A percentile compares a stretch with the other conserved stretches of the same genome.
These are phyloP conservation scores for Corvus moneduloides DNA, from an alignment of 2,113 vertebrate species.

Conservation along the genomic window DNA sequence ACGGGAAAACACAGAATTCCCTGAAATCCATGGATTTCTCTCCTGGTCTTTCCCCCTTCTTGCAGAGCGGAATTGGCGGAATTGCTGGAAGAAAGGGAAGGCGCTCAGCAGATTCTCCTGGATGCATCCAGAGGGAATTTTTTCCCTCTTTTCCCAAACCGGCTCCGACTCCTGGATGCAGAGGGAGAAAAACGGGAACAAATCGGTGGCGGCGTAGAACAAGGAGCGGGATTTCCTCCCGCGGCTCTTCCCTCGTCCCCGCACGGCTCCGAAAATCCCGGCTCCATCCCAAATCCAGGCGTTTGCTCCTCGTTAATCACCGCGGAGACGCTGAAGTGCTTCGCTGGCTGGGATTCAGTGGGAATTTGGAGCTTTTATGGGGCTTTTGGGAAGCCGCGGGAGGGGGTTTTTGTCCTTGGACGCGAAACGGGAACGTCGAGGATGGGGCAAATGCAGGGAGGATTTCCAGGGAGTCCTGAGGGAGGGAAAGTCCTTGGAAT, in stretches of 20 bases:
- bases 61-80: accelerated
- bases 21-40: accelerated
- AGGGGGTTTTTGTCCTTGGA: neutral
- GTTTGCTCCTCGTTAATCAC: neutral
- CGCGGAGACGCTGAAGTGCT: neutral
- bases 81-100: neutral
- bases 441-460: neutral
- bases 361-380: neutral
- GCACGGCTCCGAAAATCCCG: accelerated
- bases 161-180: neutral
- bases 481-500: neutral
- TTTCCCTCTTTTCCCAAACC: neutral
- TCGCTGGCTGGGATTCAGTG: neutral
- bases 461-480: neutral
- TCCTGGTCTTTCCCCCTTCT: neutral
- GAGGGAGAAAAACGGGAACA: neutral
- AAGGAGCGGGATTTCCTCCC: neutral
- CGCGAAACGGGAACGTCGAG: neutral
- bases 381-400: neutral
- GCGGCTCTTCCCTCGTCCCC: accelerated
- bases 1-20: neutral
- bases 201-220: neutral
- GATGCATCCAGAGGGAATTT: neutral
- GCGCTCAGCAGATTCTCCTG: neutral
- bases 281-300: neutral